Conservation (phyloP, 2,888 invertebrate species). For the Drosophila infuscata region DNA sequence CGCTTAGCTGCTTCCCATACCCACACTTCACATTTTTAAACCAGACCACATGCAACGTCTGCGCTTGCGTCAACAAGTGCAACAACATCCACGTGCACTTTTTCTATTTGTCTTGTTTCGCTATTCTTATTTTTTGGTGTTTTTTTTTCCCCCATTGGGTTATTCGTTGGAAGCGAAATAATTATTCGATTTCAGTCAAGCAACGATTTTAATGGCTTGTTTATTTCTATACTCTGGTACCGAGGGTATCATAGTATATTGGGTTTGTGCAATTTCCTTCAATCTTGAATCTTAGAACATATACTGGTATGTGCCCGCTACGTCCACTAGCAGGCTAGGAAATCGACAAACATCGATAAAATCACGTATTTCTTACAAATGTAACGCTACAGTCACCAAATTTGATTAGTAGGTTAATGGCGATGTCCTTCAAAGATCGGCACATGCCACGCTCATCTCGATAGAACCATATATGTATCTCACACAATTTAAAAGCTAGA, state of each 20-base stretch:
- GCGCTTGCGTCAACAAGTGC: slow-evolving; percentile 6
- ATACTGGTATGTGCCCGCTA: background rate
- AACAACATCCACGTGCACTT: slow-evolving; percentile 1
- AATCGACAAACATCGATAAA: background rate
- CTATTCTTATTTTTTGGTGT: background rate
- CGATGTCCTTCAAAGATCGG: too few species aligned
- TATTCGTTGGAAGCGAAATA: background rate
- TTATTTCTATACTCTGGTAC: background rate
- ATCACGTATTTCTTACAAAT: background rate
- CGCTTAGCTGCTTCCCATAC: background rate
- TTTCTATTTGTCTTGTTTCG: background rate
- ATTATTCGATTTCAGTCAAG: slow-evolving; percentile 5
- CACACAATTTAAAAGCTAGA: background rate
- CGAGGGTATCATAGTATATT: background rate
- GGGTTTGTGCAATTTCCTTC: background rate
- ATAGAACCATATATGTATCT: background rate
- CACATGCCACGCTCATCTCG: background rate
- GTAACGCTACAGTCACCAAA: background rate
- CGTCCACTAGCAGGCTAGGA: background rate
- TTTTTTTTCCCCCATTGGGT: background rate
- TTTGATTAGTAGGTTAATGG: too few species aligned
- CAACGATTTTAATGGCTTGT: slow-evolving; percentile 3
- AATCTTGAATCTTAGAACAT: background rate
- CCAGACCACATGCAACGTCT: slow-evolving; percentile 15
- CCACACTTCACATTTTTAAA: background rate